Base-by-base conservation (phyloP, 2,113 vertebrate species). In the Boulengeromyrus knoepffleri region DNA sequence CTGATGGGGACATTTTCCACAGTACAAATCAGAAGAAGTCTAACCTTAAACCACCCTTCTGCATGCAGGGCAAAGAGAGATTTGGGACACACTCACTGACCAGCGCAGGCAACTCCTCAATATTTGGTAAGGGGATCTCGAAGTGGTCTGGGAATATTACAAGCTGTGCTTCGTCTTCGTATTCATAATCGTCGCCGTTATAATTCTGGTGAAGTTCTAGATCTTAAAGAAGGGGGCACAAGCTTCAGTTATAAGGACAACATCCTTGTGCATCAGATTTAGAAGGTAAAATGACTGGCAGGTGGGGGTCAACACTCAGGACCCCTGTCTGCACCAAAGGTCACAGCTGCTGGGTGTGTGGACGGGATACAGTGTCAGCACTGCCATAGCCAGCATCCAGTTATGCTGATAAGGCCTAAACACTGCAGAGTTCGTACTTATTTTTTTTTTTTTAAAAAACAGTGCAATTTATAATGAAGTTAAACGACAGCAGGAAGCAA, bases 141-240 rank as follows among this genome's bases (percentile, higher is more conserved):
- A 97, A 99, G 96, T 99, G 98, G 96, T 99, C 98, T 95, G 99
- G 99, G 94, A 99, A 99, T 96, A 99, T 96, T 93, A 99, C 95
- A 19, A 99, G 98, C 95, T 99, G 99, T 95, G 97, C 98, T 96
- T 99, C 98, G 46, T 99, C 98, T 95, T 99, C 99, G 85, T 97
- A 99, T 91, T 99, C 99, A 94, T 97, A 98, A 94, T 98, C 98
- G 77, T 99, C 97, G 62, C 95, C 96, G 89, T 97, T 99, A 95
- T 98, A 96, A 94, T 99, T 97, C 5, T 96, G 95, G 90, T 97
- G 97, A 92, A 96, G 96, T 93, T 99, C 98, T 95, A 99, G 95
- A 96, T 99, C 98, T 99, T 96, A 90, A 96, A 95, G 95, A 90
- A 94, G 91, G 92, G 93, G 92, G 92, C 92, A 95, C 90, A 95